Conservation (phyloP, 2,888 invertebrate species). For the Drosophila suboccidentalis region DNA sequence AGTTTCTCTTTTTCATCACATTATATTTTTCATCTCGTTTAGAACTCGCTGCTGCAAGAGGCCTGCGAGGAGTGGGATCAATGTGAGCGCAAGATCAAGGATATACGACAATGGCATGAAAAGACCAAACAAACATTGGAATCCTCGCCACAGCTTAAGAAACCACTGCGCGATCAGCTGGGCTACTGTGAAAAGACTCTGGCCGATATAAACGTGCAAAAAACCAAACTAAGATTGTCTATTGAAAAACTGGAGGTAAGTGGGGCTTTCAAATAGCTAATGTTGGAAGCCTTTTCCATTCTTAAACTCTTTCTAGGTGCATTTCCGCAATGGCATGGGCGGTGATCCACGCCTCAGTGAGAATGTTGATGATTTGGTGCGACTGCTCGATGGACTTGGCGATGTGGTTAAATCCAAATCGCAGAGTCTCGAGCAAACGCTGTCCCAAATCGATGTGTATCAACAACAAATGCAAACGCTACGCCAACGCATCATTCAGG, state of each 20-base stretch:
- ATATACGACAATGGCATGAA: slow-evolving; percentile 95
- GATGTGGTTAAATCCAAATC: slow-evolving; percentile 81
- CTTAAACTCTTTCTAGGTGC: slow-evolving; percentile 88
- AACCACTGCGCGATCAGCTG: slow-evolving; percentile 94
- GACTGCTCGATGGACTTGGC: slow-evolving; percentile 88
- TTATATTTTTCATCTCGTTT: slow-evolving; percentile 27
- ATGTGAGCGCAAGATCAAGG: slow-evolving; percentile 96
- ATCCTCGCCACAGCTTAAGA: slow-evolving; percentile 93
- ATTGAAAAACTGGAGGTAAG: slow-evolving; percentile 95
- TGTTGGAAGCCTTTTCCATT: slow-evolving; percentile 36
- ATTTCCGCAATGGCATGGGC: slow-evolving; percentile 94
- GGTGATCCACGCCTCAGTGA: slow-evolving; percentile 91
- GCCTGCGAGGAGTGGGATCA: slow-evolving; percentile 98
- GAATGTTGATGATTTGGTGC: slow-evolving; percentile 89
- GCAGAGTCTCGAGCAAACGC: slow-evolving; percentile 90
- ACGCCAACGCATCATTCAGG: slow-evolving; percentile 93
- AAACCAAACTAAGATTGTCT: slow-evolving; percentile 94
- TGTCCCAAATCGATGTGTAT: slow-evolving; percentile 94
- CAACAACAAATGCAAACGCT: slow-evolving; percentile 94
- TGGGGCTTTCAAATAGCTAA: slow-evolving; percentile 52
- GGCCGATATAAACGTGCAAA: slow-evolving; percentile 94
- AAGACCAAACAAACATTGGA: slow-evolving; percentile 92
- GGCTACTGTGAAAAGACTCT: slow-evolving; percentile 94
- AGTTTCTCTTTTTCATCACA: neutral
- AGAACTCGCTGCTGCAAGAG: slow-evolving; percentile 95